phyloP scores from a whole-genome alignment of 2,113 vertebrate genomes.

The Oryzias woworae region DNA sequence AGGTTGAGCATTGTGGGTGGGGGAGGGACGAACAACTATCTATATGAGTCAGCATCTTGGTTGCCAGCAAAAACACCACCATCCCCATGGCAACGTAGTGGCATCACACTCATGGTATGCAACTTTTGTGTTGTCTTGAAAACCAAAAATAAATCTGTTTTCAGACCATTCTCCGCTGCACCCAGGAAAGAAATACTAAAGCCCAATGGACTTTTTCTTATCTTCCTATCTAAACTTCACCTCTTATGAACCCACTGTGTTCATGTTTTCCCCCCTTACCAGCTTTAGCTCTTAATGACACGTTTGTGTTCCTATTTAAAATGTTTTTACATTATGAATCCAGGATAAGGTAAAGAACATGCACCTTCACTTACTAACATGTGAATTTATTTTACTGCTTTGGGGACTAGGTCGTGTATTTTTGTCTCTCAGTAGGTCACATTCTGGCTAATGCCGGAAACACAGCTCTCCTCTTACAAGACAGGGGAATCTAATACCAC shows the following conservation, averaged over 20 bases:
- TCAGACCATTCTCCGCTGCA: slow-evolving; percentile 2
- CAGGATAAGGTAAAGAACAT: no score
- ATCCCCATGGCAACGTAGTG: slow-evolving; percentile 46
- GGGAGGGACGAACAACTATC: slow-evolving; percentile 7
- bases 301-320: no score
- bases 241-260: not conserved
- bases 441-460: not conserved
- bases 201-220: slow-evolving; percentile 16
- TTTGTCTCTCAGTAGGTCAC: not conserved
- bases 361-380: not conserved
- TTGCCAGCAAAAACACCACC: slow-evolving; percentile 49
- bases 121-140: no score
- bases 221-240: slow-evolving; percentile 30
- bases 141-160: not conserved
- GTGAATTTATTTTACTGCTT: not conserved
- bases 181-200: slow-evolving; percentile 23
- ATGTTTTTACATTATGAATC: no score
- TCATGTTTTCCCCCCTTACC: not conserved
- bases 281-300: no score
- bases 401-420: not conserved
- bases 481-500: not conserved
- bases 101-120: not conserved
- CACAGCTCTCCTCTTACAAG: not conserved
- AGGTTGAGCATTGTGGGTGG: not conserved
- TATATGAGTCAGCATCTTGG: slow-evolving; percentile 51